Evolutionary conservation across 2,888 invertebrate genomes (phyloP), one percentile per base, ranked within the genome.

Genomic region (Drosophila greeni): DNA sequence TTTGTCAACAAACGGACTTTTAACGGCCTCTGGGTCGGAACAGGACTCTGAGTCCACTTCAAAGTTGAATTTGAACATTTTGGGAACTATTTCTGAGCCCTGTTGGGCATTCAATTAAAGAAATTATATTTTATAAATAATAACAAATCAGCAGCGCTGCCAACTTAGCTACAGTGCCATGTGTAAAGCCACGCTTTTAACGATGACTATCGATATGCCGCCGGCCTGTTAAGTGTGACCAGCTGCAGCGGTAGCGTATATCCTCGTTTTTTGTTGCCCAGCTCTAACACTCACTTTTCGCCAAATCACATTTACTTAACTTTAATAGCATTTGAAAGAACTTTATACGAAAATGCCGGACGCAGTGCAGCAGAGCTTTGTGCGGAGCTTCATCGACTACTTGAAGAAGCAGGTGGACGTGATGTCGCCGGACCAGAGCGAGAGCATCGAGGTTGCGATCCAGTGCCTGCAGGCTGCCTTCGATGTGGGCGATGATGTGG

Each of bases 381-480:
- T 89, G 5, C 84, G 85, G 45, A 83, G 87, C 39, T 88, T 89
- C 69, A 82, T 89, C 24, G 82, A 81, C 29, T 89, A 87, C 66
- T 58, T 89, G 23, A 86, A 87, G 73, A 82, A 85, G 57, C 88
- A 89, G 64, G 82, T 86, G 33, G 85, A 85, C 43, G 75, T 78
- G 4, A 84, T 89, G 59, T 75, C 86, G 7, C 73, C 87, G 20
- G 89, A 89, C 76, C 87, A 86, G 26, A 81, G 86, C 23, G 89
- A 89, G 73, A 89, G 89, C 69, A 78, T 97, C 52, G 97, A 97
- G 90, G 98, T 99, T 61, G 97, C 97, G 37, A 93, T 95, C 74
- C 98, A 98, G 89, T 98, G 98, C 89, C 91, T 98, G 75, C 97
- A 98, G 89, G 94, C 95, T 48, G 95, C 97, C 8, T 98, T 95